Conservation (phyloP, 2,797 vertebrate species). For the Pseudochirops corinnae region DNA sequence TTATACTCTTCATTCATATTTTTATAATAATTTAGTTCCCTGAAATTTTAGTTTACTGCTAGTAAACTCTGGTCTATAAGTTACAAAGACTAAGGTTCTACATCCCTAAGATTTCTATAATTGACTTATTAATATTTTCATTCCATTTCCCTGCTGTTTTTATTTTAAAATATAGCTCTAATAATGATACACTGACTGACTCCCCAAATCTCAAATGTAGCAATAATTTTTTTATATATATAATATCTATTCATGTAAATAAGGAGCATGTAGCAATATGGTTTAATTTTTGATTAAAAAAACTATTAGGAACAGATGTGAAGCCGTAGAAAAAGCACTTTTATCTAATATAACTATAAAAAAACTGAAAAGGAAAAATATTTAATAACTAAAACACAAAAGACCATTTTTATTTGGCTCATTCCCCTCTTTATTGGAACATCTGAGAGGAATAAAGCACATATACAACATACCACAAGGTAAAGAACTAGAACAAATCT, state of each 20-base stretch:
- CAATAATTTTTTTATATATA: neutral
- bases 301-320: neutral
- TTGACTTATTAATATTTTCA: neutral
- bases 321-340: neutral
- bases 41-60: conserved; percentile 3
- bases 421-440: conserved; percentile 85
- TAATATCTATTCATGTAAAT: neutral
- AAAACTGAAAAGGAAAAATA: conserved; percentile 37
- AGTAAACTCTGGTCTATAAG: neutral
- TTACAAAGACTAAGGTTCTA: neutral
- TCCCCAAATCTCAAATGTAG: neutral
- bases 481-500: conserved; percentile 68
- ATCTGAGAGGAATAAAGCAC: conserved; percentile 81
- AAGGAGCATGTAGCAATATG: neutral
- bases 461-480: conserved; percentile 82
- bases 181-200: neutral
- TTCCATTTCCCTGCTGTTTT: neutral
- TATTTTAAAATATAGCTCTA: neutral
- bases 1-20: neutral
- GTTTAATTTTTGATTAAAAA: neutral
- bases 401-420: conserved; percentile 73
- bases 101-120: neutral
- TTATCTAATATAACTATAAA: neutral
- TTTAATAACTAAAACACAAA: conserved; percentile 67
- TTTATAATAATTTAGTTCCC: conserved; percentile 9